Base-by-base conservation (phyloP, 2,113 vertebrate species). In the Corythoichthys intestinalis region DNA sequence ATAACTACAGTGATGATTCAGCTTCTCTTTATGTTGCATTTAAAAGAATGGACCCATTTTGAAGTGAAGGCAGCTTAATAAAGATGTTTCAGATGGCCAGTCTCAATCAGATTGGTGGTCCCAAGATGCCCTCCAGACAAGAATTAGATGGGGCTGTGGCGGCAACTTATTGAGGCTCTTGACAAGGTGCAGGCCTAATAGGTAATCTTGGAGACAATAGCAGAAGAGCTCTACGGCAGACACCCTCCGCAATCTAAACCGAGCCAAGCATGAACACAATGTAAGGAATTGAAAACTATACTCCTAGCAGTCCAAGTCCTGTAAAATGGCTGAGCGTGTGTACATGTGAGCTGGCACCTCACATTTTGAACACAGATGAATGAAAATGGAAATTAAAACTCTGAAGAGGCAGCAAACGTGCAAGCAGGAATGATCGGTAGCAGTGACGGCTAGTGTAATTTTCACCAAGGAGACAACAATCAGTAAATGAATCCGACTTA, bases 141-240 rank as follows among this genome's bases (percentile, higher is more conserved):
- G 67, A 81, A 85, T 76, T 68, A 73, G 48, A 82, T 66, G 59
- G 68, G 66, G 17, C 73, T 17, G 10, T 66, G 74, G 39, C 1
- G 37, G 73, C 61, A 77, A 84, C 80, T 83, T 85, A 88, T 85
- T 75, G 76, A 68, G 61, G 75, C 72, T 84, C 81, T 80, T 81
- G 78, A 84, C 74, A 79, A 70, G 71, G 78, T 81, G 67, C 41
- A 71, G 66, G 41, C 60, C 67, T 82, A 84, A 89, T 84, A 85
- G 81, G 79, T 89, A 83, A 90, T 88, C 86, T 85, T 58, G 66
- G 65, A 81, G 54, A 76, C 76, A 81, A 67, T 76, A 66, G 67
- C 69, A 48, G 7, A 77, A 81, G 72, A 66, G 64, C 41, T 59
- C 11, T 15, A 57, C 17, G 34, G 67, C 34, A n/a, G 44, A 35